Base-by-base conservation (phyloP, 1,140 invertebrate species). In the Heliothis virescens region DNA sequence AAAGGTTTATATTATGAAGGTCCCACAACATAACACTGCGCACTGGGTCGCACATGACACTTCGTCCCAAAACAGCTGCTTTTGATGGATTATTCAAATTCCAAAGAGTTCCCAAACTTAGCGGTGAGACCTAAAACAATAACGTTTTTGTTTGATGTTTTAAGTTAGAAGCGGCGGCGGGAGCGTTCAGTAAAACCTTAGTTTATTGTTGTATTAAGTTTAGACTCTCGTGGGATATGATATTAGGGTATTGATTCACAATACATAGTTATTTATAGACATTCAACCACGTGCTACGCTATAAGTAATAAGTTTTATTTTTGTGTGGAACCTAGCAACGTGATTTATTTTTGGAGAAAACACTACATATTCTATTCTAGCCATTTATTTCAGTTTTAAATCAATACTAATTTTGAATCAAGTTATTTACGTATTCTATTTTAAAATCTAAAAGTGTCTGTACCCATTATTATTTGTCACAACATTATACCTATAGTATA, bases 1-100 rank as follows among this genome's bases (percentile, higher is more conserved):
- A 67, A 67, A 53, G 67, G 18, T 26, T 41, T 53, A 53, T 71
- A n/a, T 52, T 53, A 29, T 52, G 48, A 53, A n/a, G 12, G 67
- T 15, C 48, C 29, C 52, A 59, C 59, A 21, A 18, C 15, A 59
- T 34, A 29, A 60, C 57, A 62, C 26, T 74, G 62, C 13, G 9
- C 55, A 48, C 10, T 55, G 57, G 55, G 12, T 34, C 67, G 67
- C 26, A 29, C 50, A 55, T 53, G 72, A 57, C 57, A 48, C 55
- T 41, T 16, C 11, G 72, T 60, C 52, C 57, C 69, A 18, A 41
- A 67, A 48, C 67, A 78, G 67, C 47, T 63, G 80, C 1, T 50
- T 63, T 77, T 77, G 79, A 77, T 81, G 65, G 79, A 77, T 77
- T 81, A 77, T 81, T 81, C 79, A 81, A 77, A 81, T 80, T 80